A percentile compares a stretch with the other conserved stretches of the same genome.
Evolutionary conservation across 2,888 invertebrate genomes (phyloP).

Genomic region (Erebia aethiops): DNA sequence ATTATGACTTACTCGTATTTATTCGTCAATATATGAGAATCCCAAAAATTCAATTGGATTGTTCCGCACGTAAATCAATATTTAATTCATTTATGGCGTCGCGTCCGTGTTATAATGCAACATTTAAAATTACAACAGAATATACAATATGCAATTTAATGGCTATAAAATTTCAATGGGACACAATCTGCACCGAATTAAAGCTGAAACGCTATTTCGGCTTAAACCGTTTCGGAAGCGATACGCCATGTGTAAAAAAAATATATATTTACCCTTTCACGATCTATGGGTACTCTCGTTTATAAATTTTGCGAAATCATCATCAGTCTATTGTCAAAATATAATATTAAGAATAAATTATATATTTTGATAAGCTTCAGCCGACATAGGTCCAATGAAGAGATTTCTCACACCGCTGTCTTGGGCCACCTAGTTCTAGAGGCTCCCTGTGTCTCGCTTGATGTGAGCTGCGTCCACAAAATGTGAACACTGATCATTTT

Average conservation of each 20-base stretch:
- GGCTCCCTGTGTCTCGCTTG: no score
- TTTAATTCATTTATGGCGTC: conserved; percentile 21
- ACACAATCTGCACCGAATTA: conserved; percentile 44
- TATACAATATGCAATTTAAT: conserved; percentile 43
- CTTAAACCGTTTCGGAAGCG: conserved; percentile 38
- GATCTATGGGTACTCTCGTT: neutral
- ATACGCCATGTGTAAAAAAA: conserved; percentile 53
- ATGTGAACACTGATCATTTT: no score
- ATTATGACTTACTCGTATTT: neutral
- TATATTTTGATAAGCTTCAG: no score
- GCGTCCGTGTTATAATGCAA: conserved; percentile 29
- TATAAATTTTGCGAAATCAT: neutral
- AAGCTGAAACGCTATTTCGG: conserved; percentile 39
- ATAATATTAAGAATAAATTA: no score
- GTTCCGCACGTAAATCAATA: conserved; percentile 14
- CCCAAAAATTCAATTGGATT: conserved; percentile 2
- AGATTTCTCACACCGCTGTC: no score
- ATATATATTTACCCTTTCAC: conserved; percentile 45
- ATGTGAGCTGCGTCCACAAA: no score
- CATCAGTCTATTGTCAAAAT: no score
- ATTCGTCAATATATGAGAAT: neutral
- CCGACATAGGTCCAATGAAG: no score
- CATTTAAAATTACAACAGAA: conserved; percentile 45
- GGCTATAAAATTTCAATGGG: conserved; percentile 47
- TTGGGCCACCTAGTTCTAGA: no score